Base-by-base conservation (phyloP, 2,888 invertebrate genomes). In the Alentia gelatinosa region DNA sequence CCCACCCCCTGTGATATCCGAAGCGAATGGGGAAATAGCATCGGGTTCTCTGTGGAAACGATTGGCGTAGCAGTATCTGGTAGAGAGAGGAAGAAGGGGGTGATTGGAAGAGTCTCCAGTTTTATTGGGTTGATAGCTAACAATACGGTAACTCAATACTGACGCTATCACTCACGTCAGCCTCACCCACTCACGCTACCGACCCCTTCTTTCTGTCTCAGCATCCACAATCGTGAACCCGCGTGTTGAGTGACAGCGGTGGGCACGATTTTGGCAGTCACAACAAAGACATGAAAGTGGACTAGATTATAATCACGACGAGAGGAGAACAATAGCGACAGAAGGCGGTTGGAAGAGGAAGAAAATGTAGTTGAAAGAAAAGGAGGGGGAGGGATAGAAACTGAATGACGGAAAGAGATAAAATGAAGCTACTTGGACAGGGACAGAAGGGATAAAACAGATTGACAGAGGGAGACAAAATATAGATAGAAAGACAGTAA, bases 271-370 rank as follows among this genome's bases (percentile, higher is more conserved):
- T 19, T 5, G 63, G n/a, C 9, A 63, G 63, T n/a, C n/a, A 63
- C n/a, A 63, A 63, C 63, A 63, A 63, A 63, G 63, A 63, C 63
- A 63, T 63, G 63, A 63, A 63, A 63, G 63, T 19, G 63, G 63
- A 63, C 9, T 63, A n/a, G 63, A 63, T 63, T 63, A n/a, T n/a
- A 63, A n/a, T 63, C n/a, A n/a, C 15, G 63, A 12, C 19, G 47
- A 47, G 7, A 19, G 47, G 47, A 47, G 19, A 47, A 47, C 47
- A 19, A 12, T 19, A 19, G 47, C 47, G 47, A n/a, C n/a, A n/a
- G n/a, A n/a, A n/a, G n/a, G n/a, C n/a, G n/a, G n/a, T n/a, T n/a
- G n/a, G n/a, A n/a, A n/a, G n/a, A n/a, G n/a, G n/a, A n/a, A n/a
- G n/a, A n/a, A n/a, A n/a, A n/a, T n/a, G n/a, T n/a, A n/a, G n/a